Base-by-base conservation (phyloP, 30 jellyfish, hydroid and myxozoan species). In the Clytia hemisphaerica region DNA sequence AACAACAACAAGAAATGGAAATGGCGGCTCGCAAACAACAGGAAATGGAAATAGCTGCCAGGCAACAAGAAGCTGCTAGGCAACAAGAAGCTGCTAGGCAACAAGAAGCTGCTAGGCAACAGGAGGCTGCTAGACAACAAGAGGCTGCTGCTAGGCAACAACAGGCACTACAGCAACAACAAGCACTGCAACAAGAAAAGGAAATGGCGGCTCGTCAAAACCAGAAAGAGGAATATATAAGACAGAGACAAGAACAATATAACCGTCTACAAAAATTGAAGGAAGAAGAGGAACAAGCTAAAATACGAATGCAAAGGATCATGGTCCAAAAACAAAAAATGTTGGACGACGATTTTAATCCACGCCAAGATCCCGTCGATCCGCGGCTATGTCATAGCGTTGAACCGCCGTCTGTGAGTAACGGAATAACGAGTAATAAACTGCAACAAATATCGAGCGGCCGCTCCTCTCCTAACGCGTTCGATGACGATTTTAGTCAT, bases 401-500 rank as follows among this genome's bases (percentile, higher is more conserved):
- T 19, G 83, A 35, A 29, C 67, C 40, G 18, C 58, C 47, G 1
- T n/a, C 26, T 1, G n/a, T n/a, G n/a, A n/a, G n/a, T n/a, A n/a
- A n/a, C 47, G 15, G 2, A 10, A n/a, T 5, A 3, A 18, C 45
- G 24, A 33, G 12, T 42, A 6, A 10, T 15, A 33, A 15, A 16
- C n/a, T 5, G 5, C 45, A 14, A 33, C 14, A 19, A 5, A 4
- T 2, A 1, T 48, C 24, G 22, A 25, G 14, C 24, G n/a, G 19
- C 37, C 33, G 75, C 12, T 19, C n/a, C 16, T 50, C 92, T 1
- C 76, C 78, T 3, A 76, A 69, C 44, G 94, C 96, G 15, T 88
- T 88, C 55, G 84, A 71, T 9, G 96, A 78, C 37, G 71, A 73
- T 42, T 78, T 78, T 38, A 88, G 61, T 80, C 93, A 31, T 66